A percentile compares a stretch with the other conserved stretches of the same genome.
These are phyloP conservation scores for Osmerus mordax DNA, from an alignment of 2,113 vertebrate species.

Conservation along the genomic window DNA sequence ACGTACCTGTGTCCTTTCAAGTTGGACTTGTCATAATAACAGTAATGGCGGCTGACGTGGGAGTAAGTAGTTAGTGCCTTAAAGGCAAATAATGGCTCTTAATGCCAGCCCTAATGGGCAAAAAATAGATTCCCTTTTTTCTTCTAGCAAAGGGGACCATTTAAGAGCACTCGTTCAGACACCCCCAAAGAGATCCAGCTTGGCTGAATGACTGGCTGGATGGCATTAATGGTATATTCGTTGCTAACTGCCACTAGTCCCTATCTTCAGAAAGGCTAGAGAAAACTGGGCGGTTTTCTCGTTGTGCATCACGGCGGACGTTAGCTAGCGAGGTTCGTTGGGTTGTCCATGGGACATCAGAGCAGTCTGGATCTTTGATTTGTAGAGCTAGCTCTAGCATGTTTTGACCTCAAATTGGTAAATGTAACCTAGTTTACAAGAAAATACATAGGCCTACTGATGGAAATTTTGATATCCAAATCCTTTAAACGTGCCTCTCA, in stretches of 20 bases:
- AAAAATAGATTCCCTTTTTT: constrained; percentile 53
- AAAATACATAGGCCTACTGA: no score
- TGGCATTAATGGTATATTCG: constrained; percentile 37
- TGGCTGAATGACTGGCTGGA: constrained; percentile 1
- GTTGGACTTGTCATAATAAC: constrained; percentile 60
- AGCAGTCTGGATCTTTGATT: no score
- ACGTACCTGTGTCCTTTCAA: constrained; percentile 60
- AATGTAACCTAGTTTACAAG: no score
- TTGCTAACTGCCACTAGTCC: constrained; percentile 6
- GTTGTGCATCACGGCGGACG: no score
- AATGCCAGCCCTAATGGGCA: constrained; percentile 64
- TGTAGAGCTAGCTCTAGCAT: no score
- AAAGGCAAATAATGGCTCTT: constrained; percentile 64
- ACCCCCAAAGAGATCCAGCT: constrained; percentile 31
- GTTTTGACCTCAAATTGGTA: not conserved
- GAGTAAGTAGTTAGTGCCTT: constrained; percentile 49
- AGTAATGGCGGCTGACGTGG: constrained; percentile 57
- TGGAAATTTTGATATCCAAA: no score
- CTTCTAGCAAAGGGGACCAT: constrained; percentile 51
- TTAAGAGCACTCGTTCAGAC: constrained; percentile 57
- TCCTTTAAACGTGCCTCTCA: no score
- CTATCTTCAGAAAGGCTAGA: constrained; percentile 12
- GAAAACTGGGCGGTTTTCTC: constrained; percentile 15
- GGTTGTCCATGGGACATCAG: no score
- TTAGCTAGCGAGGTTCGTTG: no score